Conservation (phyloP, 2,888 invertebrate species). For the Morpho deidamia region DNA sequence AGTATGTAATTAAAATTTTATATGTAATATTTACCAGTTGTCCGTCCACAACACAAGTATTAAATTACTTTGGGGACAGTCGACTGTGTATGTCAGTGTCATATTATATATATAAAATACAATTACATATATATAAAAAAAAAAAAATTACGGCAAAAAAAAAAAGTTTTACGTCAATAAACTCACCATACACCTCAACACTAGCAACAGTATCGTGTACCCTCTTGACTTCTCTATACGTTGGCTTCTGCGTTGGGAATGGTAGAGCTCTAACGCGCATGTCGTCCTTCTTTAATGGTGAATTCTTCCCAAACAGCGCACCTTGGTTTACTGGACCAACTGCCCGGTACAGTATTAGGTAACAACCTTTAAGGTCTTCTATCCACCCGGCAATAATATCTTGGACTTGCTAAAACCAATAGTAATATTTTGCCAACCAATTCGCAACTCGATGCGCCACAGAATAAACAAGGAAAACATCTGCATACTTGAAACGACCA, state of each 20-base stretch:
- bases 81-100: too few species aligned
- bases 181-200: conserved; percentile 82
- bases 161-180: not conserved
- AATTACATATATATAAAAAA: too few species aligned
- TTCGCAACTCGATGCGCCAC: too few species aligned
- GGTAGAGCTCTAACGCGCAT: conserved; percentile 83
- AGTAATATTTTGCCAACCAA: conserved; percentile 15
- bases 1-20: too few species aligned
- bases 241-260: conserved; percentile 89
- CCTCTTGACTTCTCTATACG: conserved; percentile 87
- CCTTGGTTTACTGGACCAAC: conserved; percentile 84
- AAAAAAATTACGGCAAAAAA: too few species aligned
- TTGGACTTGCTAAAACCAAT: conserved; percentile 83
- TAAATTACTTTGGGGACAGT: too few species aligned
- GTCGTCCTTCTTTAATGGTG: conserved; percentile 82
- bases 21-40: too few species aligned
- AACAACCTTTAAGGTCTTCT: conserved; percentile 80
- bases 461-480: too few species aligned
- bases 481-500: too few species aligned
- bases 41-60: too few species aligned
- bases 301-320: conserved; percentile 86
- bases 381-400: conserved; percentile 84
- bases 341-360: conserved; percentile 87
- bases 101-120: too few species aligned
- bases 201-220: conserved; percentile 84